Evolutionary conservation across 2,113 vertebrate species (phyloP).

Genomic region (Falcunculus frontatus): DNA sequence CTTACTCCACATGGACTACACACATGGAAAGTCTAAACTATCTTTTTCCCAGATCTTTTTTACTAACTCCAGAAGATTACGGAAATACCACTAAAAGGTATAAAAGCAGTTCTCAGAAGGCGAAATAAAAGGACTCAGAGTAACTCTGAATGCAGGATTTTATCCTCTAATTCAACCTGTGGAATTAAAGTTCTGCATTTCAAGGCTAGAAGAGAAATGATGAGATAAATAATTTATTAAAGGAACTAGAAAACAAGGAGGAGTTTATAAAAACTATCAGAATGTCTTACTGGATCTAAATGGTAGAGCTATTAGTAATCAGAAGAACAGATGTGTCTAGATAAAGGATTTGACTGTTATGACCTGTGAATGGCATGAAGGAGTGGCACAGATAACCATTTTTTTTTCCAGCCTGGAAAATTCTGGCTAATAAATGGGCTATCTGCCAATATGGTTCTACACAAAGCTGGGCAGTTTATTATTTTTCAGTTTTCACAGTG

Average conservation of each 20-base stretch:
- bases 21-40: not conserved
- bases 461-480: not conserved
- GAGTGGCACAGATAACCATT: not conserved
- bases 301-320: not conserved
- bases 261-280: not conserved
- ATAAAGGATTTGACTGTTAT: not conserved
- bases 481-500: not conserved
- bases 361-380: accelerated
- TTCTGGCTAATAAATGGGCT: not conserved
- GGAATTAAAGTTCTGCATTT: not conserved
- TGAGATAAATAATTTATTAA: not conserved
- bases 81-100: not conserved
- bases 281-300: not conserved
- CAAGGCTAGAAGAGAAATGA: not conserved
- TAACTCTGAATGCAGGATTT: not conserved
- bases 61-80: not conserved
- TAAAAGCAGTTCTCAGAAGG: not conserved
- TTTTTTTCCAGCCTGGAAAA: not conserved
- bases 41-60: not conserved
- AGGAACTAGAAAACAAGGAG: not conserved
- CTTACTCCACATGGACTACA: not conserved
- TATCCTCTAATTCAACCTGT: not conserved
- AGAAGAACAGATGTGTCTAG: not conserved
- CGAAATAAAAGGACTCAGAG: not conserved
- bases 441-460: not conserved